Evolutionary conservation across 1,140 invertebrate genomes (phyloP).

Genomic region (Anoplolepis gracilipes): DNA sequence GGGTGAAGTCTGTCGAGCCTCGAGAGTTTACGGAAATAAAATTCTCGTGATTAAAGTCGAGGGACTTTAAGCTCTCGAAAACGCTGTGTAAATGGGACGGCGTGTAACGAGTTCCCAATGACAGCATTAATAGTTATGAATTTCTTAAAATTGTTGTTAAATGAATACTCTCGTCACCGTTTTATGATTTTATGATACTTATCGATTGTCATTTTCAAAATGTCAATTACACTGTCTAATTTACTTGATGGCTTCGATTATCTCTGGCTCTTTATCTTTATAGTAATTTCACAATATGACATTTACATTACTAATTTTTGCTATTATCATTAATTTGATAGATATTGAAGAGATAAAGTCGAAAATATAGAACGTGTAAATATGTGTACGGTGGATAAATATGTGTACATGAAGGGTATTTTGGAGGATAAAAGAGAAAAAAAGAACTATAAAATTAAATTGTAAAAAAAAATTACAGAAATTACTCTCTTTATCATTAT

Average conservation of each 20-base stretch:
- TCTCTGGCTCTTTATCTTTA: background rate
- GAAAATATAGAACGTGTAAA: background rate
- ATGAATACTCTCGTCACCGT: background rate
- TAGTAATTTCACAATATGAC: background rate
- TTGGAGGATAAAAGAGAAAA: background rate
- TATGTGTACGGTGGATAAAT: background rate
- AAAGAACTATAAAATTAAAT: too few relatives aligned
- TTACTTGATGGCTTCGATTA: background rate
- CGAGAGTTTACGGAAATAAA: constrained; percentile 41
- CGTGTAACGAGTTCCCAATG: constrained; percentile 22
- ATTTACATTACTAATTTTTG: background rate
- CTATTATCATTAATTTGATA: background rate
- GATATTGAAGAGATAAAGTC: background rate
- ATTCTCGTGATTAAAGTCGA: constrained; percentile 41
- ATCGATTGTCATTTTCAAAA: background rate
- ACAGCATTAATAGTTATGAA: constrained; percentile 25
- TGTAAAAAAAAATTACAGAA: background rate
- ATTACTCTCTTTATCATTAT: background rate
- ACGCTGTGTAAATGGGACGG: background rate
- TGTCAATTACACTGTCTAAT: background rate
- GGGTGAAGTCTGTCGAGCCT: background rate
- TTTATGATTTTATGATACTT: background rate
- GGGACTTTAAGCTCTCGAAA: background rate
- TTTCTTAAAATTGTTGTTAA: background rate
- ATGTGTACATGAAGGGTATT: background rate